Percentiles rank a stretch among this genome's conserved stretches.
Evolutionary conservation across 2,113 vertebrate genomes (phyloP).

Genomic region (Origma solitaria): DNA sequence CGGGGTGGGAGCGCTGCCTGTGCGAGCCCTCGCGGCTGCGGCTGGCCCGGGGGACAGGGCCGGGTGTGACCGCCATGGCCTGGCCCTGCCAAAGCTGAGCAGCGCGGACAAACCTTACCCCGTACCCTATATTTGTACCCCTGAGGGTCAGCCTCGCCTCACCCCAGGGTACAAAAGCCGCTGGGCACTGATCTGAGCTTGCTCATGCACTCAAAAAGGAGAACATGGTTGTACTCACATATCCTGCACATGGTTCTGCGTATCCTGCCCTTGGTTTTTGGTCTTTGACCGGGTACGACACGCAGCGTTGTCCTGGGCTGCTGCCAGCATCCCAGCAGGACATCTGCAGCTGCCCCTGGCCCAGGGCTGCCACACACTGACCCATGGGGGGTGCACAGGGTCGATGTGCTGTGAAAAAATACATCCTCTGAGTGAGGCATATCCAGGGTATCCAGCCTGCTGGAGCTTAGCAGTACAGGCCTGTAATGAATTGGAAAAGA

Average conservation of each 20-base stretch:
- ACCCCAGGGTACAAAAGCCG: accelerated
- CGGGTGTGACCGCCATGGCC: accelerated
- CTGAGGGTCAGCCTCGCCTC: background rate
- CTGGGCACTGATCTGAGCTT: background rate
- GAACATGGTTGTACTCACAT: accelerated
- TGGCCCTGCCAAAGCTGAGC: background rate
- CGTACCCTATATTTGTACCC: no score
- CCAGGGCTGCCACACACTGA: background rate
- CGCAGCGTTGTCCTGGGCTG: accelerated
- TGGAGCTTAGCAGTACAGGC: background rate
- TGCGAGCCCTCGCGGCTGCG: accelerated
- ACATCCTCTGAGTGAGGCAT: background rate
- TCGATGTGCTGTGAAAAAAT: background rate
- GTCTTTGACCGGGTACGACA: accelerated
- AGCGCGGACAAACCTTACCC: background rate
- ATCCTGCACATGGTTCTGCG: accelerated
- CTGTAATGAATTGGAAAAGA: background rate
- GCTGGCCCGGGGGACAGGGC: background rate
- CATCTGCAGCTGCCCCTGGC: background rate
- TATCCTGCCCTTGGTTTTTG: accelerated
- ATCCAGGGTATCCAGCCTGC: background rate
- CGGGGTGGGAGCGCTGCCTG: background rate
- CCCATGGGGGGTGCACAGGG: accelerated
- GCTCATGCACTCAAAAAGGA: accelerated
- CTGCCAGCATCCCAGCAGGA: accelerated